Conservation (phyloP, 2,797 vertebrate genomes). For the Gorsachius magnificus region DNA sequence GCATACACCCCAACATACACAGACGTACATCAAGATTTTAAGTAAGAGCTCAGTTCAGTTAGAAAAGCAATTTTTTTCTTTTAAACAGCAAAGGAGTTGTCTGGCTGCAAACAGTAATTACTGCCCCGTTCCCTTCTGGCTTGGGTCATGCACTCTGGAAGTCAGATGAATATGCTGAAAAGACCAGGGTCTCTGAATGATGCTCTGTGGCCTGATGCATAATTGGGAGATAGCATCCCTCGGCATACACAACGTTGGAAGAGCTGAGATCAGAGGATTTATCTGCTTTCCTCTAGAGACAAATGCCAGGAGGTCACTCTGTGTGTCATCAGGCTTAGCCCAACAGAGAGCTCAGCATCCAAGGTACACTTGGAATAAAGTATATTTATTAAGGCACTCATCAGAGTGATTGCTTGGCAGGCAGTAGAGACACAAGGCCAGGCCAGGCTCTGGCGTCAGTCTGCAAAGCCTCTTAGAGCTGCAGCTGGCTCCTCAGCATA, state of each 20-base stretch:
- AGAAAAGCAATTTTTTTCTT: neutral
- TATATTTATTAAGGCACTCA: neutral
- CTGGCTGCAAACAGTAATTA: neutral
- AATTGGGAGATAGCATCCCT: neutral
- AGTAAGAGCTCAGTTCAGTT: neutral
- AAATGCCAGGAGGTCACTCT: neutral
- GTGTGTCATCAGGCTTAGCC: neutral
- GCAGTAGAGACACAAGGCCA: neutral
- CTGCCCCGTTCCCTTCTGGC: neutral
- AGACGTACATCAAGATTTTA: neutral
- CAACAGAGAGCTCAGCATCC: neutral
- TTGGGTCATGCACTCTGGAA: neutral
- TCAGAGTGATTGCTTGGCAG: neutral
- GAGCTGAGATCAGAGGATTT: neutral
- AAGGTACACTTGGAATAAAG: neutral
- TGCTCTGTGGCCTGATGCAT: neutral
- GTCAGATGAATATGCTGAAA: neutral
- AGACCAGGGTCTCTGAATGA: neutral
- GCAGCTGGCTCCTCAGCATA: neutral
- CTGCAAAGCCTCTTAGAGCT: neutral
- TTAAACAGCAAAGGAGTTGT: neutral
- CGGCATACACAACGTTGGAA: neutral
- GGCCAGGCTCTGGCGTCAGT: neutral
- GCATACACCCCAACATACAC: neutral
- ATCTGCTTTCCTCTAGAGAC: neutral